Conservation (phyloP, 2,888 invertebrate genomes). For the Lasius platythorax region DNA sequence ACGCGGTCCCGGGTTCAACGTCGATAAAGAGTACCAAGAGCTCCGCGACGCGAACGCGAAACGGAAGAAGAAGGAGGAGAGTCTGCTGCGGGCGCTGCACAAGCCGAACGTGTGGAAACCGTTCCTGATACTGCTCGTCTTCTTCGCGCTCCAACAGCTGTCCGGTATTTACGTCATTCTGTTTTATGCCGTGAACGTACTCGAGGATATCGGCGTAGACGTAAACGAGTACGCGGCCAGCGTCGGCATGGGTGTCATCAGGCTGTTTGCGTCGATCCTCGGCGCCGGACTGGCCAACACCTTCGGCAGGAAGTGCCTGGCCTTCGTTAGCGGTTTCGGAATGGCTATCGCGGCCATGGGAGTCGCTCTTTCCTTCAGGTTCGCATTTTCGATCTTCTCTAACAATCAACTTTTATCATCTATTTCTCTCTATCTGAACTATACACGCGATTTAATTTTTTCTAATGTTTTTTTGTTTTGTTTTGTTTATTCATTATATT, state of each 20-base stretch:
- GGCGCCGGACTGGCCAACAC: constrained; percentile 90
- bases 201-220: constrained; percentile 89
- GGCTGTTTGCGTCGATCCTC: constrained; percentile 90
- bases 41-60: constrained; percentile 86
- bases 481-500: neutral
- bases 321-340: constrained; percentile 89
- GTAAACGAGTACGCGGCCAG: constrained; percentile 90
- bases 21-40: constrained; percentile 89
- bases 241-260: constrained; percentile 90
- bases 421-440: neutral
- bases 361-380: constrained; percentile 85
- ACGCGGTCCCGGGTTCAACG: constrained; percentile 88
- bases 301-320: constrained; percentile 89
- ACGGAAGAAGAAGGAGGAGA: constrained; percentile 70
- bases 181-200: constrained; percentile 91
- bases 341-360: constrained; percentile 89
- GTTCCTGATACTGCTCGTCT: constrained; percentile 89
- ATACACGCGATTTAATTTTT: neutral
- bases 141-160: constrained; percentile 91
- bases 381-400: neutral
- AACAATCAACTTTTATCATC: neutral
- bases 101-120: constrained; percentile 89
- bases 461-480: neutral
- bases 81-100: constrained; percentile 78
- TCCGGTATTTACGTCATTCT: constrained; percentile 91